phyloP scores from a whole-genome alignment of 2,113 vertebrate species.

The Myiozetetes cayanensis region DNA sequence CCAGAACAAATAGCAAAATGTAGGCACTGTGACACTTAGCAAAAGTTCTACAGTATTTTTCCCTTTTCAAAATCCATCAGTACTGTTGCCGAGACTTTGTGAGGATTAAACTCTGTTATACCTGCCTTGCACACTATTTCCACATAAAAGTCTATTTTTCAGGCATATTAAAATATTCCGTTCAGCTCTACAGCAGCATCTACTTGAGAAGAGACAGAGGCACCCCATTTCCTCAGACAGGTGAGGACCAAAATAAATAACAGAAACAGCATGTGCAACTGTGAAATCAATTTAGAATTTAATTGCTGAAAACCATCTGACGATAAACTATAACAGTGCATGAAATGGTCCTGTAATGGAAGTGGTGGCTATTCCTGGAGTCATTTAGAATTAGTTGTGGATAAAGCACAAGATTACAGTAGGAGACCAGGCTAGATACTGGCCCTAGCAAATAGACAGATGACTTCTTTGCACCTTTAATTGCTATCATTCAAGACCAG shows the following conservation, averaged over 20 bases:
- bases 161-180: conserved; percentile 8
- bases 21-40: neutral
- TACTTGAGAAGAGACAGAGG: neutral
- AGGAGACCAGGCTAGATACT: conserved; percentile 22
- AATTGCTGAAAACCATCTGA: conserved; percentile 60
- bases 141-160: conserved; percentile 38
- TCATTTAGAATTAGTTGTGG: conserved; percentile 55
- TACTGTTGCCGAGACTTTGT: neutral
- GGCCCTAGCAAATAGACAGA: conserved; percentile 52
- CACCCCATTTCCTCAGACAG: conserved; percentile 5
- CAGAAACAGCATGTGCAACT: conserved; percentile 23
- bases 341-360: conserved; percentile 59
- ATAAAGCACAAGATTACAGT: conserved; percentile 49
- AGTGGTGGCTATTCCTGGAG: conserved; percentile 45
- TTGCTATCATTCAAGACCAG: conserved; percentile 57
- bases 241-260: conserved; percentile 58
- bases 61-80: conserved; percentile 40
- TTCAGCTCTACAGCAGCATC: neutral
- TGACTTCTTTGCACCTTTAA: conserved; percentile 66
- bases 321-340: conserved; percentile 58
- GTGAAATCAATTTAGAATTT: conserved; percentile 68
- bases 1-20: conserved; percentile 33
- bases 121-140: neutral
- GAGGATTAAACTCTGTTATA: conserved; percentile 42
- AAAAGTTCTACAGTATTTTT: neutral